Evolutionary conservation across 1,140 invertebrate genomes (phyloP), one percentile per base, ranked within the genome.

Genomic region (Pararge aegeria): DNA sequence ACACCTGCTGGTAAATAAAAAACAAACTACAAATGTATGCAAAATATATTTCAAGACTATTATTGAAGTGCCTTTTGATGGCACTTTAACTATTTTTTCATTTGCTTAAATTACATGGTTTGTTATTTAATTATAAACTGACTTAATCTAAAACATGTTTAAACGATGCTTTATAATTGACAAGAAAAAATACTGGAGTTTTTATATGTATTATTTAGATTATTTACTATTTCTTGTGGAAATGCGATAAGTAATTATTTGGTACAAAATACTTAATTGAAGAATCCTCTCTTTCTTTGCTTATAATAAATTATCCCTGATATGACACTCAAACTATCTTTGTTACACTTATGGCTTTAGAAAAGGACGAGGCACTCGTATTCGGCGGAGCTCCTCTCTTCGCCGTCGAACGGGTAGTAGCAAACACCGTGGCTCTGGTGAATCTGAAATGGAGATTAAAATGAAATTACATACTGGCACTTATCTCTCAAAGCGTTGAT

Each of bases 301-400:
- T 34, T 34, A 12, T 4, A 19, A 42, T 42, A 42, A 18, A 60
- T 40, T 51, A 29, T 58, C 18, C 30, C 20, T 60, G 5, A 30
- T 38, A 15, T 59, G 30, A 30, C 38, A 34, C 30, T 52, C 9
- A 24, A 6, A 40, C 51, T 53, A 40, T 21, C 18, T 37, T 27
- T 55, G 34, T 13, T 13, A 12, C 52, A 24, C 42, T 38, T 38
- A 9, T 46, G 18, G 51, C 5, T 65, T 75, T 74, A 88, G 69
- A 88, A 60, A 5, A 91, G 71, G 16, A 93, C 90, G 2, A 94
- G 79, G 55, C 91, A 89, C 75, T 94, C 93, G 72, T 93, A 94
- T 53, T 91, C 89, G 1, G 72, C 50, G 29, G 91, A 91, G 53
- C 64, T 71, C 55, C 80, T 85, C 64, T 93, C 93, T 75, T 91